Base-by-base conservation (phyloP, 2,797 vertebrate genomes). In the Pagetopsis macropterus region DNA sequence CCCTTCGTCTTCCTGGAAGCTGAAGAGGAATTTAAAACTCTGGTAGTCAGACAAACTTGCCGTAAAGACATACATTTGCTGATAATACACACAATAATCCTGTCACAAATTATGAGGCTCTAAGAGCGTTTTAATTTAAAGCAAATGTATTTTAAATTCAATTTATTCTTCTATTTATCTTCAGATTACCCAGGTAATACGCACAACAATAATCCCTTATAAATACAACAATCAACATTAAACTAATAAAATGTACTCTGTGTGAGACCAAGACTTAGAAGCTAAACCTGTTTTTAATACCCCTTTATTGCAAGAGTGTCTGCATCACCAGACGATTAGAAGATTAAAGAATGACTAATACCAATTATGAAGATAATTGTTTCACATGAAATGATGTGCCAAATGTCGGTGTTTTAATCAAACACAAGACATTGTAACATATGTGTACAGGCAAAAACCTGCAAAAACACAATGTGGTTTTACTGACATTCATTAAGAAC, bases 1-100 rank as follows among this genome's bases (percentile, higher is more conserved):
- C 67, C 66, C 69, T 37, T 27, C 21, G 56, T 79, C 58, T 85
- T 88, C 64, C 76, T 78, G 76, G 85, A 90, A 87, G 65, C 76
- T 79, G 83, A 54, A 59, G 66, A 76, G 55, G 62, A 75, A 75
- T 56, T 60, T 50, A 37, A 56, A 72, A 61, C 21, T 65, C 44
- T 72, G 56, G 21, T 50, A 61, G 65, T 63, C 19, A 74, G 16
- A 64, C 23, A 61, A 55, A 56, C 56, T 70, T 76, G 65, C 58
- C 45, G 52, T 17, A 31, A 41, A 19, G 15, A 72, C 19, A 45
- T 19, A 17, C 12, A 66, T 45, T 68, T 41, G 9, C 16, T 10
- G 61, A 61, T 19, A 3, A 67, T 44, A 44, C 5, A 33, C 5
- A n/a, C 31, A 23, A 37, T 43, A 16, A 65, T 19, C n/a, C 2